Conservation (phyloP, 2,888 invertebrate genomes). For the Drosophila neotestacea region DNA sequence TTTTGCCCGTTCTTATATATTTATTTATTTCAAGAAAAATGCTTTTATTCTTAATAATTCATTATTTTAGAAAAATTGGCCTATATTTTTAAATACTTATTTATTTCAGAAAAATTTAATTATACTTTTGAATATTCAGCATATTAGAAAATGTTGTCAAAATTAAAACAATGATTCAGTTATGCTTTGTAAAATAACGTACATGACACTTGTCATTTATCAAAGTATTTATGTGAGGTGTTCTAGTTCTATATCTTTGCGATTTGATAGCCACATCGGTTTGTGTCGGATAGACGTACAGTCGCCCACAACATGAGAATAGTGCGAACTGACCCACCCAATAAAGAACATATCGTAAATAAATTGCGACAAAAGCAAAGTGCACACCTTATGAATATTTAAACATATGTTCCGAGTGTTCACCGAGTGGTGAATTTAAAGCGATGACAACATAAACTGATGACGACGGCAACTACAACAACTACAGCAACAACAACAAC, state of each 20-base stretch:
- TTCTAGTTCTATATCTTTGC: not conserved
- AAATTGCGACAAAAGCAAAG: constrained; percentile 71
- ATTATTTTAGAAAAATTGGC: too few relatives aligned
- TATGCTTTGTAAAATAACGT: not conserved
- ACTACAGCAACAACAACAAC: constrained; percentile 12
- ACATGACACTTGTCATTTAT: not conserved
- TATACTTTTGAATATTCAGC: not conserved
- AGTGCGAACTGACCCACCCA: constrained; percentile 57
- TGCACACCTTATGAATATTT: constrained; percentile 82
- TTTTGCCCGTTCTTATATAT: too few relatives aligned
- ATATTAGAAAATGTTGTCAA: not conserved
- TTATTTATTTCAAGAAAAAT: too few relatives aligned
- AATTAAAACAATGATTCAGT: constrained; percentile 4
- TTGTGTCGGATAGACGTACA: constrained; percentile 2
- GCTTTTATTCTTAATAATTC: too few relatives aligned
- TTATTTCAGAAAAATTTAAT: not conserved
- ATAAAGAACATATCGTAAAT: constrained; percentile 71
- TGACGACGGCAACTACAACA: constrained; percentile 65
- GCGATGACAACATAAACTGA: constrained; percentile 80
- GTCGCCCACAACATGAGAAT: constrained; percentile 46
- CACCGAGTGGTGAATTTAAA: constrained; percentile 70
- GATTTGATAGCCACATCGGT: constrained; percentile 34
- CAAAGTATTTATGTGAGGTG: not conserved
- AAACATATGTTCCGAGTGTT: constrained; percentile 48
- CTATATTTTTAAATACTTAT: not conserved